A percentile compares a stretch with the other conserved stretches of the same genome.
Conservation (phyloP, 2,797 vertebrate species). For the Micrastur ruficollis region DNA sequence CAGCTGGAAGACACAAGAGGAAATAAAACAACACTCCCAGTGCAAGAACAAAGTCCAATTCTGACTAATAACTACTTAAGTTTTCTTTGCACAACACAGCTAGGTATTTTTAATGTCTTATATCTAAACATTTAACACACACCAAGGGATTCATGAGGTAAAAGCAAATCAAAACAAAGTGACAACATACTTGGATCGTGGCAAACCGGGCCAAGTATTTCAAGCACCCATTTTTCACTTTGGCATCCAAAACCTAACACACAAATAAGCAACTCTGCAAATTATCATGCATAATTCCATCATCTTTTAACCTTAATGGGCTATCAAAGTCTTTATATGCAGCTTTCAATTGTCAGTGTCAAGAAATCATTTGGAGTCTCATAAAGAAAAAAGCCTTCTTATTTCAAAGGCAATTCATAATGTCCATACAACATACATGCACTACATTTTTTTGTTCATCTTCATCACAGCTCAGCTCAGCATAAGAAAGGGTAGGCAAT, state of each 20-base stretch:
- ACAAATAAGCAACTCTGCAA: background rate
- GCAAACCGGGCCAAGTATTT: background rate
- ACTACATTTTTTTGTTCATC: background rate
- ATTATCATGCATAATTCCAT: rapidly evolving
- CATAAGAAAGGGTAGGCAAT: background rate
- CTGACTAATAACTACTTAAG: background rate
- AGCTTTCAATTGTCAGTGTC: background rate
- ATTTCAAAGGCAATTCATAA: background rate
- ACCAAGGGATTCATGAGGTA: background rate
- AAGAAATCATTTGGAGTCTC: background rate
- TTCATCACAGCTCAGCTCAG: background rate
- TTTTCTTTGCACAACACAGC: background rate
- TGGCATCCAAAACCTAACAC: background rate
- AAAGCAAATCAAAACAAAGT: background rate
- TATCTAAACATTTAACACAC: background rate
- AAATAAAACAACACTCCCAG: background rate
- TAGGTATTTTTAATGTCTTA: background rate
- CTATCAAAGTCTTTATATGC: background rate
- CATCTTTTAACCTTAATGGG: background rate
- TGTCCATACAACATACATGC: rapidly evolving
- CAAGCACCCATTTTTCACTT: background rate
- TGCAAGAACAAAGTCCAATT: background rate
- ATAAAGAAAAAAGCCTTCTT: background rate
- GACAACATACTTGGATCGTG: background rate
- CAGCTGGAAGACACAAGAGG: background rate